These are phyloP conservation scores for Lasiurus borealis DNA, from an alignment of 2,113 vertebrate genomes.

Conservation along the genomic window DNA sequence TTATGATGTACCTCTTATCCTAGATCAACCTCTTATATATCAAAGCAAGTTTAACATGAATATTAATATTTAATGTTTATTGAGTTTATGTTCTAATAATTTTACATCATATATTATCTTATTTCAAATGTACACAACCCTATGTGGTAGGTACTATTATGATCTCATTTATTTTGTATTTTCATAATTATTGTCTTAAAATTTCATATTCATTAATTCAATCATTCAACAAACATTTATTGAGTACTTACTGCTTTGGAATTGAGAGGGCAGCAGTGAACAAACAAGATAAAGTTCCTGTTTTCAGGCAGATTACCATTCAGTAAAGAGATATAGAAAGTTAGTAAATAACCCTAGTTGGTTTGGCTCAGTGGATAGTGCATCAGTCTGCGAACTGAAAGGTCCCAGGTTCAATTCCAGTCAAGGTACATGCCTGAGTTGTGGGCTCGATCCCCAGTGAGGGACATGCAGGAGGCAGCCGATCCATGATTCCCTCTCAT, in stretches of 20 bases:
- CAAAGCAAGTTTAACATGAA: slow-evolving; percentile 9
- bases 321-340: neutral
- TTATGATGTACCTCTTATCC: neutral
- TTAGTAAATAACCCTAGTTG: neutral
- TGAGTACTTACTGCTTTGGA: neutral
- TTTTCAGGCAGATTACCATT: neutral
- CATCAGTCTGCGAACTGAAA: no score
- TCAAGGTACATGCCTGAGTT: no score
- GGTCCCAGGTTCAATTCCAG: no score
- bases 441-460: no score
- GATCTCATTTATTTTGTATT: neutral
- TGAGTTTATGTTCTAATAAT: neutral
- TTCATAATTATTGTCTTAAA: neutral
- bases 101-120: neutral
- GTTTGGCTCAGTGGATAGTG: no score
- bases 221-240: slow-evolving; percentile 39
- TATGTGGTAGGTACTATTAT: neutral
- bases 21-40: neutral
- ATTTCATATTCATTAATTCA: neutral
- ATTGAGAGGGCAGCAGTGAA: neutral
- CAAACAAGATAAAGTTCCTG: neutral
- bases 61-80: neutral
- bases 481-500: no score
- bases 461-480: no score
- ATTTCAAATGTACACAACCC: neutral